Percentiles rank a stretch among this genome's conserved stretches.
phyloP scores from a whole-genome alignment of 2,113 vertebrate genomes.

The Tragelaphus scriptus region DNA sequence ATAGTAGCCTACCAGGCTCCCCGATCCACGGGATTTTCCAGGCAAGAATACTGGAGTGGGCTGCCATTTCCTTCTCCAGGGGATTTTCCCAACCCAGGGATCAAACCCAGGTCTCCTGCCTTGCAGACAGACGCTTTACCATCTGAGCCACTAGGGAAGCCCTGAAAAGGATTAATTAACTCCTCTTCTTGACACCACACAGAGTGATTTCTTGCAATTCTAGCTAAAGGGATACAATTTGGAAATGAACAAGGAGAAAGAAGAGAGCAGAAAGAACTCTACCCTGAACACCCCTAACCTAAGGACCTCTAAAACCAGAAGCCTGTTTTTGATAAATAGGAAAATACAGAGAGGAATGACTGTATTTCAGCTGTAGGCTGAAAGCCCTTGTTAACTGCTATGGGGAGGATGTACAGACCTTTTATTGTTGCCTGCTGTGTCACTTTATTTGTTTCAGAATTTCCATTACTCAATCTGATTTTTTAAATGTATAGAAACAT shows the following conservation, averaged over 20 bases:
- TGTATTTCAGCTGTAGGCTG: neutral
- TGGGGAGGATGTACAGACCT: fast-evolving
- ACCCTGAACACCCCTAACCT: neutral
- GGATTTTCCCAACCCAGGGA: no score
- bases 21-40: no score
- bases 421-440: fast-evolving
- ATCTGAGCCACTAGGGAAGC: no score
- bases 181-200: neutral
- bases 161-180: neutral
- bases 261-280: neutral
- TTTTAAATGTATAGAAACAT: neutral
- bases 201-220: neutral
- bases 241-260: neutral
- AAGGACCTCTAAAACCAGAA: neutral
- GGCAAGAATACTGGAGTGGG: no score
- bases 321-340: neutral
- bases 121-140: no score
- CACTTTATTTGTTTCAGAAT: neutral
- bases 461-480: neutral
- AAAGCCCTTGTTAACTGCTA: neutral
- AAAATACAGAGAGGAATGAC: neutral
- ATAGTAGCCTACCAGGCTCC: no score
- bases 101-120: no score
- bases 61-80: no score
- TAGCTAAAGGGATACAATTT: neutral